A percentile compares a stretch with the other conserved stretches of the same genome.
These are phyloP conservation scores for Paedocypris sp. DNA, from an alignment of 2,113 vertebrate genomes.

Conservation along the genomic window DNA sequence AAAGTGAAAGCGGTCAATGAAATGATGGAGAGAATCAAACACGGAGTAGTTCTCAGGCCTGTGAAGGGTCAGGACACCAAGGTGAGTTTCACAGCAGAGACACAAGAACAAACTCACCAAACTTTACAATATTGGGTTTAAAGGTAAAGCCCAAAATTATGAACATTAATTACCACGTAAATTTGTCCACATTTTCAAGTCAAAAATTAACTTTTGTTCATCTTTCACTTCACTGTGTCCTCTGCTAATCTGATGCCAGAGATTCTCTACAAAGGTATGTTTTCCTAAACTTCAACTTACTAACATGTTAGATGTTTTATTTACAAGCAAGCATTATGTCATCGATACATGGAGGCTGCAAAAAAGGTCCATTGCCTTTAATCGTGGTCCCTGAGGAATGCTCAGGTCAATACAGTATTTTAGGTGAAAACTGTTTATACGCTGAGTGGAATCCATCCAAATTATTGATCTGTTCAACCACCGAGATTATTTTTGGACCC, in stretches of 20 bases:
- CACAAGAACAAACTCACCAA: too few species aligned
- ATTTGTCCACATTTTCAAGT: background rate
- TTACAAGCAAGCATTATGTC: background rate
- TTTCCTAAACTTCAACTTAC: too few species aligned
- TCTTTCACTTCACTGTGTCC: constrained; percentile 2
- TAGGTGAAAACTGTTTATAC: background rate
- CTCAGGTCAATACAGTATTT: background rate
- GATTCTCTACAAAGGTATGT: constrained; percentile 56
- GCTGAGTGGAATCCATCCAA: constrained; percentile 16
- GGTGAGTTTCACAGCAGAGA: too few species aligned
- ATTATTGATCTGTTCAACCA: constrained; percentile 7
- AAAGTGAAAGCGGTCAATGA: constrained; percentile 70
- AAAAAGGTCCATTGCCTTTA: background rate
- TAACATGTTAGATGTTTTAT: too few species aligned
- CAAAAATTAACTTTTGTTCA: background rate
- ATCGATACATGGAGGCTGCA: background rate
- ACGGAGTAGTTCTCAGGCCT: constrained; percentile 64
- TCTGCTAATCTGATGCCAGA: constrained; percentile 42
- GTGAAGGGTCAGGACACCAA: constrained; percentile 63
- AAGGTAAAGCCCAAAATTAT: too few species aligned
- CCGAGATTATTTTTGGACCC: constrained; percentile 16
- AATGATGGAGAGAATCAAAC: constrained; percentile 74
- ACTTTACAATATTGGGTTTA: too few species aligned
- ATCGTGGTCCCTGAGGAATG: constrained; percentile 1
- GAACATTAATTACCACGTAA: too few species aligned